Evolutionary conservation across 1,140 invertebrate genomes (phyloP).

Genomic region (Uloborus diversus): DNA sequence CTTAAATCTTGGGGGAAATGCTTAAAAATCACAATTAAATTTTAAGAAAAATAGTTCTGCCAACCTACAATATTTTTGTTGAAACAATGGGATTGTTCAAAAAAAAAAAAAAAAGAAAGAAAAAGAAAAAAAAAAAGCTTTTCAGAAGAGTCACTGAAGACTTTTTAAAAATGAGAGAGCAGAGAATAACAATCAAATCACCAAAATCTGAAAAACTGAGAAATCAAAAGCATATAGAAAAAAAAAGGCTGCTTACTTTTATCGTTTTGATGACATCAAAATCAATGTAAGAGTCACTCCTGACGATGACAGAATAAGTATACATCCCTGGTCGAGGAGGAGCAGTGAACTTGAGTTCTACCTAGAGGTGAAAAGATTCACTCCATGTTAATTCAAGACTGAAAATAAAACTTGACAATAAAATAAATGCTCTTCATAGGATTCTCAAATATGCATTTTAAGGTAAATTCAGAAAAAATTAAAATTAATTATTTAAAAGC

Average conservation of each 20-base stretch:
- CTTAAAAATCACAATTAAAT: neutral
- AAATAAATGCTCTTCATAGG: conserved; percentile 3
- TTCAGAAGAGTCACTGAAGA: too few relatives aligned
- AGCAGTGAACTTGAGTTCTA: conserved; percentile 95
- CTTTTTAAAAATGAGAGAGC: too few relatives aligned
- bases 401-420: conserved; percentile 15
- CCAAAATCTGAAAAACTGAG: too few relatives aligned
- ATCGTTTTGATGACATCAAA: conserved; percentile 91
- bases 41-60: neutral
- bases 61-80: too few relatives aligned
- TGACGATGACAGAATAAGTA: conserved; percentile 90
- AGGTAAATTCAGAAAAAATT: conserved; percentile 15
- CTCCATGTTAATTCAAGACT: conserved; percentile 21
- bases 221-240: neutral
- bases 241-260: conserved; percentile 71
- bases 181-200: too few relatives aligned
- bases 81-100: too few relatives aligned
- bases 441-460: neutral
- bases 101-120: too few relatives aligned
- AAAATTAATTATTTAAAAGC: too few relatives aligned
- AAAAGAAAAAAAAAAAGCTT: too few relatives aligned
- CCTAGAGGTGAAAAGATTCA: conserved; percentile 68
- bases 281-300: conserved; percentile 95
- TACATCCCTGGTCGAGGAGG: conserved; percentile 91
- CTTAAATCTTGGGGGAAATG: too few relatives aligned